Conservation (phyloP, 2,797 vertebrate species). For the Nyctalus aviator region DNA sequence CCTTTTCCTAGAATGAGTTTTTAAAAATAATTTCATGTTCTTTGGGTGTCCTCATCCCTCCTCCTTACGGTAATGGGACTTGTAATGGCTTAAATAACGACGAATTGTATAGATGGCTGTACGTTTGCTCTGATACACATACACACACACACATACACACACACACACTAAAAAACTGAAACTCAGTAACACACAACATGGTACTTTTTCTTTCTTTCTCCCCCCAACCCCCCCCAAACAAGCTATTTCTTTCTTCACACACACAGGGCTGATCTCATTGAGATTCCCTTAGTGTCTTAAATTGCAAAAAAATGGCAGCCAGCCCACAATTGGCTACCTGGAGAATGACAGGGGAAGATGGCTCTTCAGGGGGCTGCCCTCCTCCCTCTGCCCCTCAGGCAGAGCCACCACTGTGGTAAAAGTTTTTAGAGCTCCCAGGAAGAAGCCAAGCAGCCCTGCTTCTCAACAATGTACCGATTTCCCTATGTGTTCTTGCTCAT, state of each 20-base stretch:
- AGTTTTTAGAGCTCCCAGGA: constrained; percentile 14
- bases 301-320: background rate
- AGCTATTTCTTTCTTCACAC: constrained; percentile 19
- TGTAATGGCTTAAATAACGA: constrained; percentile 45
- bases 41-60: constrained; percentile 31
- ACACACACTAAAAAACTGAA: background rate
- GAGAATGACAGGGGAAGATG: background rate
- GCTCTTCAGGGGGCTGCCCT: background rate
- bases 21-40: constrained; percentile 62
- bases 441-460: constrained; percentile 29
- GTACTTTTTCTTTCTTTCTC: constrained; percentile 24
- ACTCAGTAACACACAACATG: background rate
- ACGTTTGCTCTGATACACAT: constrained; percentile 45
- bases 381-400: background rate
- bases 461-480: constrained; percentile 26
- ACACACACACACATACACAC: background rate
- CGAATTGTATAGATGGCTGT: constrained; percentile 32
- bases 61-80: background rate
- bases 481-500: background rate
- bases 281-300: constrained; percentile 58
- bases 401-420: background rate
- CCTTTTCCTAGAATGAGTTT: constrained; percentile 72
- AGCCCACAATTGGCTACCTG: background rate
- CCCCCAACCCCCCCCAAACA: background rate
- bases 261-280: constrained; percentile 37